These are phyloP conservation scores for Anhinga anhinga DNA, from an alignment of 2,113 vertebrate species.

Conservation along the genomic window DNA sequence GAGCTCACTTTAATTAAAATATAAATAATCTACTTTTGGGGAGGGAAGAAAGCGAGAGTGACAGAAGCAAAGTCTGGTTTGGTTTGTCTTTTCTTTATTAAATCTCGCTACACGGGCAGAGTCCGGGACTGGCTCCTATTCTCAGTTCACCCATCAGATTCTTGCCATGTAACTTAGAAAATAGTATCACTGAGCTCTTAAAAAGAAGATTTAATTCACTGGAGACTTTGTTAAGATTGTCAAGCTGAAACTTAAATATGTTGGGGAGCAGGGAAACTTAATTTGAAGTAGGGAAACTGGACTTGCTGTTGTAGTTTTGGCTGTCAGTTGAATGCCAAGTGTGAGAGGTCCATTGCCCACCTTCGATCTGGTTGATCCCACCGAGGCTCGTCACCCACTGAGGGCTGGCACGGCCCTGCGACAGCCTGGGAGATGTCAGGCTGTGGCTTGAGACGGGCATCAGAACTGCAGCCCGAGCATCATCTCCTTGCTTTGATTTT, in stretches of 20 bases:
- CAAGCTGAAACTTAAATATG: fast-evolving
- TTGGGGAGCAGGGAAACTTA: background rate
- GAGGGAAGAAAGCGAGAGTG: background rate
- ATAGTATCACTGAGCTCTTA: background rate
- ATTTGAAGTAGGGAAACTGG: background rate
- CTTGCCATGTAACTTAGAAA: background rate
- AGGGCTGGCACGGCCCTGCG: background rate
- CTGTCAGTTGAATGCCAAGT: background rate
- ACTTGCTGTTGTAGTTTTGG: background rate
- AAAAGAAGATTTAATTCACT: background rate
- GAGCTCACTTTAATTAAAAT: constrained; percentile 49
- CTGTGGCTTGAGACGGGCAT: background rate
- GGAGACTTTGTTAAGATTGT: background rate
- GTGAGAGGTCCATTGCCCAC: background rate
- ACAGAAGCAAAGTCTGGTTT: background rate
- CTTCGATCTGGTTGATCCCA: background rate
- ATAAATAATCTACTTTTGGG: constrained; percentile 20
- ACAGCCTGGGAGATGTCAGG: background rate
- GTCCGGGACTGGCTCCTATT: background rate
- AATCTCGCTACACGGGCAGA: fast-evolving
- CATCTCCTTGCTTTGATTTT: background rate
- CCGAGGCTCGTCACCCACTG: fast-evolving
- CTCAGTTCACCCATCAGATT: background rate
- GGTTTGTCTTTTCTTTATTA: background rate
- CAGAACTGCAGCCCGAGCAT: background rate